phyloP scores from a whole-genome alignment of 2,797 vertebrate species.

The Hippopotamyrus pictus region DNA sequence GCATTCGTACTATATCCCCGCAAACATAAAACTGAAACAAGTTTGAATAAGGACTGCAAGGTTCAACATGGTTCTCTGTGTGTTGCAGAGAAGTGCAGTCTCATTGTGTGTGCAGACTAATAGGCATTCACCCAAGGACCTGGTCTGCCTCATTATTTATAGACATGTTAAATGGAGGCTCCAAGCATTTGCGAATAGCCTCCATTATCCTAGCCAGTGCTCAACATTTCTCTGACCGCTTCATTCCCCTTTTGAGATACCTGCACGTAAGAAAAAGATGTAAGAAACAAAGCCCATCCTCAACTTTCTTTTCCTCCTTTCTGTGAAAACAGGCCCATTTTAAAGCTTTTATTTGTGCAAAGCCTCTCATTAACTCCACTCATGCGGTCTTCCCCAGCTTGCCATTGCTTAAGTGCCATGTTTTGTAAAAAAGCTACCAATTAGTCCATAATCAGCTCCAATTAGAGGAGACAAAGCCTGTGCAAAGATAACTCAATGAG shows the following conservation, averaged over 20 bases:
- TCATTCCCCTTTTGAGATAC: slow-evolving; percentile 68
- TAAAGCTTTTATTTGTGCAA: slow-evolving; percentile 69
- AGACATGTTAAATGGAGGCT: slow-evolving; percentile 65
- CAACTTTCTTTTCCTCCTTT: slow-evolving; percentile 64
- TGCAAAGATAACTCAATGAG: slow-evolving; percentile 95
- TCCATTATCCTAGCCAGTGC: slow-evolving; percentile 70
- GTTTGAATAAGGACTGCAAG: slow-evolving; percentile 42
- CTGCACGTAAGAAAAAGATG: slow-evolving; percentile 67
- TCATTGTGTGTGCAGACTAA: slow-evolving; percentile 61
- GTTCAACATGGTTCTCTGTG: slow-evolving; percentile 59
- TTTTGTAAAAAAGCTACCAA: slow-evolving; percentile 86
- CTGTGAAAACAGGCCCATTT: slow-evolving; percentile 59
- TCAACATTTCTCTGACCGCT: slow-evolving; percentile 55
- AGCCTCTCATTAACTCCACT: slow-evolving; percentile 97
- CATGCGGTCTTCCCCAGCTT: slow-evolving; percentile 77
- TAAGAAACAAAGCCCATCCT: slow-evolving; percentile 66
- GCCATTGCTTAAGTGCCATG: slow-evolving; percentile 78
- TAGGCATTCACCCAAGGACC: slow-evolving; percentile 67
- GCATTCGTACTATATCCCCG: neutral
- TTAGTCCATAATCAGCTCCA: slow-evolving; percentile 99
- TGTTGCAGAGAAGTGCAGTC: slow-evolving; percentile 56
- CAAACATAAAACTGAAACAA: slow-evolving; percentile 14
- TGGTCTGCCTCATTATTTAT: slow-evolving; percentile 65
- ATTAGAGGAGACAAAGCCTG: slow-evolving; percentile 97
- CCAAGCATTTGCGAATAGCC: slow-evolving; percentile 64